These are phyloP conservation scores for Ascaphus truei DNA, from an alignment of 2,113 vertebrate genomes.

Conservation along the genomic window DNA sequence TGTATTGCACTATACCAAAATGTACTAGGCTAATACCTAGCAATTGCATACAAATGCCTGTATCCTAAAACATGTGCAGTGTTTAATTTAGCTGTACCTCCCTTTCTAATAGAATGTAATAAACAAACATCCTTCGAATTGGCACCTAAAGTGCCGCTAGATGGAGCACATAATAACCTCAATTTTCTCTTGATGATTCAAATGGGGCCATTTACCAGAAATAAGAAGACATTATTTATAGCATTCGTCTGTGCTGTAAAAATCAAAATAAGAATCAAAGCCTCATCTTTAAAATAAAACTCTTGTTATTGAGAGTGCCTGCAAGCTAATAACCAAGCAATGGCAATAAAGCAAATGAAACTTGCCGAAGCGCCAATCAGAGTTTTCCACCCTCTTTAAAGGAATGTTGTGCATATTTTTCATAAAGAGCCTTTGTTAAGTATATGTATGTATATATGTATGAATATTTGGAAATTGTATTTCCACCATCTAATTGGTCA, in stretches of 20 bases:
- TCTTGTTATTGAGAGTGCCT: conserved; percentile 30
- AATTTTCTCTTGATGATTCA: conserved; percentile 34
- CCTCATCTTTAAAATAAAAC: conserved; percentile 27
- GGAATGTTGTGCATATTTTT: conserved; percentile 12
- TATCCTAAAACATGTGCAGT: conserved; percentile 30
- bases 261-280: conserved; percentile 34
- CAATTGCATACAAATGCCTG: conserved; percentile 21
- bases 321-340: conserved; percentile 28
- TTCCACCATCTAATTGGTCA: conserved; percentile 11
- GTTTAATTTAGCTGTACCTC: conserved; percentile 30
- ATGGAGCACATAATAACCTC: conserved; percentile 34
- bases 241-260: conserved; percentile 27
- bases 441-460: no score
- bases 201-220: conserved; percentile 27
- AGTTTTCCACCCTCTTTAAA: not conserved
- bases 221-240: conserved; percentile 36
- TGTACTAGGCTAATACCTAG: conserved; percentile 24
- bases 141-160: conserved; percentile 32
- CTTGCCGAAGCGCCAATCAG: conserved; percentile 9
- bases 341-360: conserved; percentile 26
- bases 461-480: not conserved
- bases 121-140: conserved; percentile 33
- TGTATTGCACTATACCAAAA: conserved; percentile 18
- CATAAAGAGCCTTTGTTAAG: conserved; percentile 1
- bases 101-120: conserved; percentile 30